Conservation (phyloP, 2,113 vertebrate species). For the Eclectus roratus region DNA sequence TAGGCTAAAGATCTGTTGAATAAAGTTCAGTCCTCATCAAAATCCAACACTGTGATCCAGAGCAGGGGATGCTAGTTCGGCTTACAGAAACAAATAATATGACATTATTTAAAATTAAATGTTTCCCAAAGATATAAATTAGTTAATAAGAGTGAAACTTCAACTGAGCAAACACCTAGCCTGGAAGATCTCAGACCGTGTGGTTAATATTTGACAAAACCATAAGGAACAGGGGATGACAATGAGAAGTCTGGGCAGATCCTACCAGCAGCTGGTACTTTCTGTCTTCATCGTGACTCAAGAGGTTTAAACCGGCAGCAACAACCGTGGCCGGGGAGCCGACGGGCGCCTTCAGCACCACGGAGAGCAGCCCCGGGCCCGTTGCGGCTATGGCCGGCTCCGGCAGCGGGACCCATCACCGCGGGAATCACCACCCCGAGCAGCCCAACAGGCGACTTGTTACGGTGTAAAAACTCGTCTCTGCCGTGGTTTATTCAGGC, state of each 20-base stretch:
- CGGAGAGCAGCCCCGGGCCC: slow-evolving; percentile 38
- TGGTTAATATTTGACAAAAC: neutral
- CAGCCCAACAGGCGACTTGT: neutral
- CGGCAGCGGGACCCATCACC: neutral
- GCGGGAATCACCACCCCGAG: neutral
- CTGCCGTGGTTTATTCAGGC: neutral
- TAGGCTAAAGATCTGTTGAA: neutral
- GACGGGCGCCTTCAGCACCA: slow-evolving; percentile 48
- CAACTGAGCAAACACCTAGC: neutral
- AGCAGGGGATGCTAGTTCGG: neutral
- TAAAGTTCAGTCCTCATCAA: neutral
- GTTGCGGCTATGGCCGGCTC: neutral
- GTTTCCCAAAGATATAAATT: neutral
- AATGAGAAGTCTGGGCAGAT: neutral
- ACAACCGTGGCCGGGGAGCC: neutral
- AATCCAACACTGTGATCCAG: neutral
- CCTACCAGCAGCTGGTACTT: neutral
- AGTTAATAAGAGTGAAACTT: neutral
- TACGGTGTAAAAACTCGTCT: neutral
- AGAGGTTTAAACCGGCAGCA: neutral
- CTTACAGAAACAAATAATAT: neutral
- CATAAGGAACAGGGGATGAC: neutral
- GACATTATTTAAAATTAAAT: neutral
- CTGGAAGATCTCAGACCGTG: neutral
- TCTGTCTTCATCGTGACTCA: neutral